Conservation (phyloP, 2,888 invertebrate species). For the Sarcophaga rosellei region DNA sequence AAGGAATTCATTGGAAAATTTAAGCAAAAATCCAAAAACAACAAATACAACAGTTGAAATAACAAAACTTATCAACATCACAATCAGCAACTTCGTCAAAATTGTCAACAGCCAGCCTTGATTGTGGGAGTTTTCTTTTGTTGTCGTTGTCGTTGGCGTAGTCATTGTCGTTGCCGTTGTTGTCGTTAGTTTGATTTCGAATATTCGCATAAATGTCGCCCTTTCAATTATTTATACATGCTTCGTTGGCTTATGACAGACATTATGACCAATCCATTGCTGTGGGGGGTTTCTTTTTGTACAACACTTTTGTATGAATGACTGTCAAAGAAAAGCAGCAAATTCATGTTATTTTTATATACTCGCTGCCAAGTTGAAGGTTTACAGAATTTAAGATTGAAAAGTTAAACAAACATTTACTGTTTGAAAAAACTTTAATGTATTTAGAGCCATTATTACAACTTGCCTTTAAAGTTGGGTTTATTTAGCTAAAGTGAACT, state of each 20-base stretch:
- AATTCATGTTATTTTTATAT: neutral
- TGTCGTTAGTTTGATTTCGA: constrained; percentile 15
- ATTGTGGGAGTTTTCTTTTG: constrained; percentile 21
- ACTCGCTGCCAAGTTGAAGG: neutral
- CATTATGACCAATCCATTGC: constrained; percentile 47
- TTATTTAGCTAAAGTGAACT: no score
- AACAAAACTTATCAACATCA: constrained; percentile 24
- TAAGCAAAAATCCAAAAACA: constrained; percentile 18
- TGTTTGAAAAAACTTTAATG: no score
- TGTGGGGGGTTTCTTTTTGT: constrained; percentile 16
- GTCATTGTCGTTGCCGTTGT: neutral
- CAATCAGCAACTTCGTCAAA: constrained; percentile 41
- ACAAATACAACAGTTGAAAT: constrained; percentile 5
- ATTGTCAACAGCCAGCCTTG: constrained; percentile 21
- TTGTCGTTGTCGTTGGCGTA: neutral
- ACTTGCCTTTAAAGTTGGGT: no score
- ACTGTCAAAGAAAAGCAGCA: neutral
- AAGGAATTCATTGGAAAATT: constrained; percentile 43
- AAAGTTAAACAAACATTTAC: no score
- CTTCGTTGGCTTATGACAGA: constrained; percentile 54
- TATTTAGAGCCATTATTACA: no score
- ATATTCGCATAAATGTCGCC: constrained; percentile 61
- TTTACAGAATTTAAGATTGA: no score
- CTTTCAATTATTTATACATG: constrained; percentile 70
- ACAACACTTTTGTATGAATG: neutral